Conservation (phyloP, 30 jellyfish, hydroid and myxozoan genomes). For the Haliclystus octoradiatus region DNA sequence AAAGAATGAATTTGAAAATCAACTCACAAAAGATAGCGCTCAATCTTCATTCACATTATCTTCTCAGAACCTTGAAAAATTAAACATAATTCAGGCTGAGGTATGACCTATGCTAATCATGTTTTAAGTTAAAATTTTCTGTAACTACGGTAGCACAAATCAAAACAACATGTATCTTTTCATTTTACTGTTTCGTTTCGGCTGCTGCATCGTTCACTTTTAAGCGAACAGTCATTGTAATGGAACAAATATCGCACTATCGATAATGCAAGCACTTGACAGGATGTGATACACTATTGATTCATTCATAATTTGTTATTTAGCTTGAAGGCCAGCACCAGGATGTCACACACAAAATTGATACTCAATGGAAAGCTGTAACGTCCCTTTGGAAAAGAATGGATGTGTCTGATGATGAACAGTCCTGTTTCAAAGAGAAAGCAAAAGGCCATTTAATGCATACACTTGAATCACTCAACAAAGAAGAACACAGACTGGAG, state of each 20-base stretch:
- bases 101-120: constrained; percentile 15
- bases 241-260: too few relatives aligned
- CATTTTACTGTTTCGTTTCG: too few relatives aligned
- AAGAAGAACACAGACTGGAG: constrained; percentile 59
- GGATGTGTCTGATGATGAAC: constrained; percentile 42
- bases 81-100: constrained; percentile 51
- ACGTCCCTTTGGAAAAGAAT: constrained; percentile 79
- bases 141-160: too few relatives aligned
- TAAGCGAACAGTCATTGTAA: too few relatives aligned
- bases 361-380: constrained; percentile 41
- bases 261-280: too few relatives aligned
- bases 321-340: constrained; percentile 75
- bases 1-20: constrained; percentile 43
- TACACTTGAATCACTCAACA: constrained; percentile 20
- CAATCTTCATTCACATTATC: constrained; percentile 55
- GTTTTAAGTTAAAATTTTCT: not conserved
- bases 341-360: constrained; percentile 65
- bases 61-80: constrained; percentile 41
- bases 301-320: too few relatives aligned
- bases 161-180: too few relatives aligned
- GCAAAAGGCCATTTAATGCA: not conserved
- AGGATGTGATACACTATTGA: too few relatives aligned
- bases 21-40: constrained; percentile 48
- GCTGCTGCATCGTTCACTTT: too few relatives aligned
- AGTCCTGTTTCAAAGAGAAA: constrained; percentile 31